Base-by-base conservation (phyloP, 2,113 vertebrate species). In the Pongo abelii region DNA sequence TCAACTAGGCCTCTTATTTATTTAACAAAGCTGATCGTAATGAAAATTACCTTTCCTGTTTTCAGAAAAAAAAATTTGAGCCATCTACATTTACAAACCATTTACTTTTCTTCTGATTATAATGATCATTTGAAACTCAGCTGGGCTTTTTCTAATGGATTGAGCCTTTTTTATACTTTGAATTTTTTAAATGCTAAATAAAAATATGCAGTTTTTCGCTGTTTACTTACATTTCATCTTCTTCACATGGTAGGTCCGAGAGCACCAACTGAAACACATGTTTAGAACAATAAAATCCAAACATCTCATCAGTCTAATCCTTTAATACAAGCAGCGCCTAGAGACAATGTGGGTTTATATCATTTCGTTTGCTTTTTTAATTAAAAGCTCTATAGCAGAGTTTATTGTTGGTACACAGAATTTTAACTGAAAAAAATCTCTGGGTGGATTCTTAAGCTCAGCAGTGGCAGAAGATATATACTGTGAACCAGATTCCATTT, bases 221-320 rank as follows among this genome's bases (percentile, higher is more conserved):
- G 38, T 90, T 97, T 98, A 98, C 97, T 98, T 97, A 98, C 97
- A 75, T 96, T 98, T 97, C 81, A 79, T 95, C 95, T 95, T 98
- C 98, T 97, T 97, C 95, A 93, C 96, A 96, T 4, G 61, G 69
- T 43, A 70, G 61, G 81, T 95, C 88, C 0, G 92, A 97, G 61
- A 93, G 72, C 96, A 84, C 97, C 92, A 92, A 84, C 97, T 98
- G 97, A 98, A 98, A 98, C 72, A 98, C 96, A 97, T 74, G 75
- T 97, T 96, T 91, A 97, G 77, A 97, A 97, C 97, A 97, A 95
- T 97, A 92, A 97, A 96, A 94, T 93, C 61, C 81, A 95, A 96
- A 83, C 72, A 96, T 89, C 91, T 94, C 79, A 93, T 96, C 84
- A 74, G 50, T 85, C 32, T 97, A 93, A 95, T 96, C 81, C 81